Conservation (phyloP, 2,888 invertebrate species). For the Dysmachus trigonus region DNA sequence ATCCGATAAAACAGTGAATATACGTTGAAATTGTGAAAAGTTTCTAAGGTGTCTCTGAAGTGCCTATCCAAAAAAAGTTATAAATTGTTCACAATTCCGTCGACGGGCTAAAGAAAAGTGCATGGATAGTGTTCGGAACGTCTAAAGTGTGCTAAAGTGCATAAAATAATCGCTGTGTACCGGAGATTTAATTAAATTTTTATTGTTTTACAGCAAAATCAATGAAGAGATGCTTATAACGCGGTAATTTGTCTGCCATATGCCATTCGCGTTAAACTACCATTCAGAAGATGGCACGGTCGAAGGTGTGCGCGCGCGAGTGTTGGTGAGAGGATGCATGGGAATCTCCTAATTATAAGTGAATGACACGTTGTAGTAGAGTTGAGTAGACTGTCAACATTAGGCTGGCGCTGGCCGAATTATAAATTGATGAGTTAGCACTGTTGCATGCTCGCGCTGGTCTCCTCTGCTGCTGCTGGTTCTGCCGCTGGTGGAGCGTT, state of each 20-base stretch:
- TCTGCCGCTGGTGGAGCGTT: not conserved
- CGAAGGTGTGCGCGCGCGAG: not conserved
- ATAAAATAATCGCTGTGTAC: not conserved
- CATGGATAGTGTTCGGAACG: not conserved
- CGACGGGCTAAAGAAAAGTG: not conserved
- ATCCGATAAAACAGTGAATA: not conserved
- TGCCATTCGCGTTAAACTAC: constrained; percentile 50
- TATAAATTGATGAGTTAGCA: constrained; percentile 38
- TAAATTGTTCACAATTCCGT: not conserved
- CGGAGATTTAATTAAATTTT: constrained; percentile 12
- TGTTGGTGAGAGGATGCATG: constrained; percentile 12
- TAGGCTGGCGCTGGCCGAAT: constrained; percentile 2
- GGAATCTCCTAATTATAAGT: not conserved
- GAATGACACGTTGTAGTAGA: constrained; percentile 38
- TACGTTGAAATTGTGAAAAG: constrained; percentile 1
- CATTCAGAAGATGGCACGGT: constrained; percentile 44
- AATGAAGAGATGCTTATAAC: constrained; percentile 58
- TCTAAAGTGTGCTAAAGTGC: not conserved
- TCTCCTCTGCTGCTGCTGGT: too few relatives aligned
- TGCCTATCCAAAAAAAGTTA: constrained; percentile 11
- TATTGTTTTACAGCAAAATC: constrained; percentile 54
- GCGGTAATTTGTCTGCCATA: constrained; percentile 57
- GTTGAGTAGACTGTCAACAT: constrained; percentile 18
- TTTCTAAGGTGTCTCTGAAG: constrained; percentile 37
- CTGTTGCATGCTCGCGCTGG: constrained; percentile 15